Conservation (phyloP, 1,140 invertebrate species). For the Gyrodactylus salaris region DNA sequence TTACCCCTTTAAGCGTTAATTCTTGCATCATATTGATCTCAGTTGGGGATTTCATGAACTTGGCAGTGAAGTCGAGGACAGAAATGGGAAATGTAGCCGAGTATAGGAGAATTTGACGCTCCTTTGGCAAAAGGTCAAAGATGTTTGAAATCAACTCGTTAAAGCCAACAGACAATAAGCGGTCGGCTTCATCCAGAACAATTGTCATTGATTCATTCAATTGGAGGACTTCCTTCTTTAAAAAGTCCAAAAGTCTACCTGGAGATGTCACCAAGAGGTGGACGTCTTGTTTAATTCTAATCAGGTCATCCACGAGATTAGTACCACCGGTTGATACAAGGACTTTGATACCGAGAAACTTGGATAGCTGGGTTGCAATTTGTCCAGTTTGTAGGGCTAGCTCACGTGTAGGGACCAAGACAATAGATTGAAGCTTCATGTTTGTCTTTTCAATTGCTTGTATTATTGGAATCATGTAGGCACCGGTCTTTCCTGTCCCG, state of each 20-base stretch:
- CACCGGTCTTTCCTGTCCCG: slow-evolving; percentile 73
- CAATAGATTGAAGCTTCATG: slow-evolving; percentile 32
- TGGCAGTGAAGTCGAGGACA: slow-evolving; percentile 90
- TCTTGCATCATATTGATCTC: slow-evolving; percentile 99
- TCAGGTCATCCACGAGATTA: slow-evolving; percentile 89
- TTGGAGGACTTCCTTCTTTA: slow-evolving; percentile 79
- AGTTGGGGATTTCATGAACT: slow-evolving; percentile 72
- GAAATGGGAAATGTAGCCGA: slow-evolving; percentile 94
- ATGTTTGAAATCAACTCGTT: slow-evolving; percentile 83
- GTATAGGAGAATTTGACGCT: slow-evolving; percentile 85
- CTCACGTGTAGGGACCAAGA: slow-evolving; percentile 93
- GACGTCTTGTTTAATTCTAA: slow-evolving; percentile 82
- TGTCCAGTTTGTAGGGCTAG: slow-evolving; percentile 93
- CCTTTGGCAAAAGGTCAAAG: slow-evolving; percentile 57
- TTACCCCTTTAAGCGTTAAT: slow-evolving; percentile 86
- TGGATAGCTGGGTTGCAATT: slow-evolving; percentile 88
- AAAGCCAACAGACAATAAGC: slow-evolving; percentile 3
- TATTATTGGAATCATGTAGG: slow-evolving; percentile 43
- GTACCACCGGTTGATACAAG: slow-evolving; percentile 98
- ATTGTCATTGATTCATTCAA: slow-evolving; percentile 79
- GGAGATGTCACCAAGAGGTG: slow-evolving; percentile 96
- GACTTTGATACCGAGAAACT: slow-evolving; percentile 32
- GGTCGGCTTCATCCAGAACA: slow-evolving; percentile 48
- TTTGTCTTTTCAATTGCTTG: slow-evolving; percentile 24
- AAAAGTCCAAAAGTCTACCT: slow-evolving; percentile 87